These are phyloP conservation scores for Microchrysa polita DNA, from an alignment of 2,888 invertebrate species.

Conservation along the genomic window DNA sequence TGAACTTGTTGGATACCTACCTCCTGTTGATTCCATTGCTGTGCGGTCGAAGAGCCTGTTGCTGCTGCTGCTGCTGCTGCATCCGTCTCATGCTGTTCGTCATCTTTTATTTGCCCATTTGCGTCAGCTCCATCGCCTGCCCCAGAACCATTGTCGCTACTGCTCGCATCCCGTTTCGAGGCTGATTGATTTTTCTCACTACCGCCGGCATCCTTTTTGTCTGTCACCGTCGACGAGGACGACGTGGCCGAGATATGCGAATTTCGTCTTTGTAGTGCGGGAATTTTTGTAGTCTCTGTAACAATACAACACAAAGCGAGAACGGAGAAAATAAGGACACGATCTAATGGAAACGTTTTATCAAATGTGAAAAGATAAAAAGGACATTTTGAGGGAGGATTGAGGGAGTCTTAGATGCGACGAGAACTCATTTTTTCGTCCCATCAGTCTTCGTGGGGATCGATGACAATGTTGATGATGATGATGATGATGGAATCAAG, in stretches of 20 bases:
- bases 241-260: conserved; percentile 8
- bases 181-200: conserved; percentile 32
- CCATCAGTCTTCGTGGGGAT: not conserved
- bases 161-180: conserved; percentile 3
- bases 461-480: too few species aligned
- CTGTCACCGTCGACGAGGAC: too few species aligned
- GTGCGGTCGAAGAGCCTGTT: not conserved
- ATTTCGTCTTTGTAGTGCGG: conserved; percentile 21
- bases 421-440: not conserved
- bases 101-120: not conserved
- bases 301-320: conserved; percentile 2
- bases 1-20: conserved; percentile 23
- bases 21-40: conserved; percentile 38
- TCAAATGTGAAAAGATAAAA: not conserved
- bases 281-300: conserved; percentile 22
- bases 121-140: not conserved
- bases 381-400: not conserved
- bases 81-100: not conserved
- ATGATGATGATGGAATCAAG: not conserved
- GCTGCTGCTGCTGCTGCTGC: not conserved
- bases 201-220: conserved; percentile 6
- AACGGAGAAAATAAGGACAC: too few species aligned
- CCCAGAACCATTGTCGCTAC: not conserved
- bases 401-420: conserved; percentile 10
- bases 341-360: too few species aligned